Evolutionary conservation across 2,113 vertebrate species (phyloP).

Genomic region (Chionomys nivalis): DNA sequence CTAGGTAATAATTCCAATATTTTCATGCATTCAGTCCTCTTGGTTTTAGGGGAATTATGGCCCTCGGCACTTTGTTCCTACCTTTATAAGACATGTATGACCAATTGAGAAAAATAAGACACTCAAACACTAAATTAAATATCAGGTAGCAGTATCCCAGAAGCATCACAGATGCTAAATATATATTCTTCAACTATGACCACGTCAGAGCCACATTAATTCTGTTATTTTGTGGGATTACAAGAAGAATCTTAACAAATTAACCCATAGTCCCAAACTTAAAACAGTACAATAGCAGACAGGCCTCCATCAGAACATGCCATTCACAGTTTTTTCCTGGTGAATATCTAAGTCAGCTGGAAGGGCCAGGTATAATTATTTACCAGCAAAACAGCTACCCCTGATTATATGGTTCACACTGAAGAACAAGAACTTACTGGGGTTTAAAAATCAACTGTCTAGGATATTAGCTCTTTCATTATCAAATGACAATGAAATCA

Average conservation of each 20-base stretch:
- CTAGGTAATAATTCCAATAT: neutral
- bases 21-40: neutral
- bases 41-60: neutral
- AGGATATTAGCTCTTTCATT: constrained; percentile 44
- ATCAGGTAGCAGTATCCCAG: neutral
- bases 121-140: neutral
- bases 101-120: constrained; percentile 8
- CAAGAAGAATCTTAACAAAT: constrained; percentile 10
- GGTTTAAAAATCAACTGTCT: constrained; percentile 48
- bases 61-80: neutral
- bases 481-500: neutral
- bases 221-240: neutral
- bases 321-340: neutral
- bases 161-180: neutral
- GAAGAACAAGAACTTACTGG: neutral
- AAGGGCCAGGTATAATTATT: constrained; percentile 46
- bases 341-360: constrained; percentile 14
- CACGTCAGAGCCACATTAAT: neutral
- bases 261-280: neutral
- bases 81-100: neutral
- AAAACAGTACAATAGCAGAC: neutral
- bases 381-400: constrained; percentile 25
- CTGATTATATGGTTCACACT: neutral
- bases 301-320: neutral
- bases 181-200: neutral